Percentiles rank a stretch among this genome's conserved stretches.
Conservation (phyloP, 2,797 vertebrate species). For the Urosaurus nigricauda region DNA sequence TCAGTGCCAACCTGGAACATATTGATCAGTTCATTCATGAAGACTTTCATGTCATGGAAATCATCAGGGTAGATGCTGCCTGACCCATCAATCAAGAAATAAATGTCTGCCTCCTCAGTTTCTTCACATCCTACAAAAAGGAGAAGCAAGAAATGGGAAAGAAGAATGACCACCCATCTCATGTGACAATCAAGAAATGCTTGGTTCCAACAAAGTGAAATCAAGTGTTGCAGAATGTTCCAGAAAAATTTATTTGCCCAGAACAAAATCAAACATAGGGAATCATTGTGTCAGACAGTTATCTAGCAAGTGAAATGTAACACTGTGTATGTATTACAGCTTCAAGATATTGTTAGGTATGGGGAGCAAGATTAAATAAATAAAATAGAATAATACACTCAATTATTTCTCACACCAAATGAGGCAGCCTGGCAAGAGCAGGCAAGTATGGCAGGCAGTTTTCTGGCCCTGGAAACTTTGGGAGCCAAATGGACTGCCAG, state of each 20-base stretch:
- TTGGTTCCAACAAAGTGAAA: background rate
- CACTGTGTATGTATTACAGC: background rate
- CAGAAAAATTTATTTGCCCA: background rate
- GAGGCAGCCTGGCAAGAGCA: no score
- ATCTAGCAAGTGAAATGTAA: background rate
- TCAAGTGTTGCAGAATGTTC: background rate
- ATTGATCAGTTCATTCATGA: constrained; percentile 81
- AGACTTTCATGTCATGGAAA: constrained; percentile 86
- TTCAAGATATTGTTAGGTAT: background rate
- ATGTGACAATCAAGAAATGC: background rate
- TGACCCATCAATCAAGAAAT: constrained; percentile 89
- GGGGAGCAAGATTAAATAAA: background rate
- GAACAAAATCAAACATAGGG: background rate
- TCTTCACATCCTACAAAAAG: constrained; percentile 80
- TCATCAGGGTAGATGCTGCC: constrained; percentile 78
- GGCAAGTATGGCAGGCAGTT: no score
- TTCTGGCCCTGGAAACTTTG: no score
- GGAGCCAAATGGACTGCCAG: no score
- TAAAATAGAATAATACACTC: background rate
- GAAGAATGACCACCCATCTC: background rate
- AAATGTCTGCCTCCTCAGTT: constrained; percentile 89
- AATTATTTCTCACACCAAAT: no score
- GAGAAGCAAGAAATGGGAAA: background rate
- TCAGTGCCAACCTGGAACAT: constrained; percentile 81
- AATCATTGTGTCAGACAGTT: background rate